These are phyloP conservation scores for Hyposoter didymator DNA, from an alignment of 2,888 invertebrate genomes.

Conservation along the genomic window DNA sequence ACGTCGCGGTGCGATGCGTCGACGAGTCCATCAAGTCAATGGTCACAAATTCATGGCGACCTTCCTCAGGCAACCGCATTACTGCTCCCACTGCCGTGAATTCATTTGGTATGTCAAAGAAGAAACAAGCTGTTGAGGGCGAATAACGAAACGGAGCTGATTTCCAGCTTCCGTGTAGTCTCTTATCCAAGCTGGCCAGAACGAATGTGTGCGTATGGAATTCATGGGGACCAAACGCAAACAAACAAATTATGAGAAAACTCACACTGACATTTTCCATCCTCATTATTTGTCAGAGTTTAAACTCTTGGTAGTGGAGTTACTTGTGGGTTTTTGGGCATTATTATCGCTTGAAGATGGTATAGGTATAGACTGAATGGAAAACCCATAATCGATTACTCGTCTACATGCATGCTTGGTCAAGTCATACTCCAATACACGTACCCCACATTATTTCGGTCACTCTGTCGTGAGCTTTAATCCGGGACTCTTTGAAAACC, in stretches of 20 bases:
- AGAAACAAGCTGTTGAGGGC: constrained; percentile 3
- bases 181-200: constrained; percentile 40
- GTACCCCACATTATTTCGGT: constrained; percentile 5
- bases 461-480: not conserved
- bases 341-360: constrained; percentile 51
- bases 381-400: constrained; percentile 34
- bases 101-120: constrained; percentile 95
- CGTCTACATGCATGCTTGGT: constrained; percentile 53
- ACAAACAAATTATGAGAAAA: constrained; percentile 7
- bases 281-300: not conserved
- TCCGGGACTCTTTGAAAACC: constrained; percentile 8
- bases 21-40: constrained; percentile 98
- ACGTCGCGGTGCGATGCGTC: constrained; percentile 98
- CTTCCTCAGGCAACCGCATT: constrained; percentile 98
- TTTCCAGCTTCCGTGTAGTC: constrained; percentile 5
- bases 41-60: constrained; percentile 99
- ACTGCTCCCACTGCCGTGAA: constrained; percentile 99
- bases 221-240: constrained; percentile 11
- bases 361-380: constrained; percentile 36
- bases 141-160: constrained; percentile 23
- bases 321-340: constrained; percentile 28
- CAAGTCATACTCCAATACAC: constrained; percentile 29
- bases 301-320: constrained; percentile 14
- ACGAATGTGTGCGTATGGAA: constrained; percentile 30
- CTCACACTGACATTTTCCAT: constrained; percentile 14